Percentiles rank a stretch among this genome's conserved stretches.
phyloP scores from a whole-genome alignment of 1,140 invertebrate genomes.

The Anastrepha ludens region DNA sequence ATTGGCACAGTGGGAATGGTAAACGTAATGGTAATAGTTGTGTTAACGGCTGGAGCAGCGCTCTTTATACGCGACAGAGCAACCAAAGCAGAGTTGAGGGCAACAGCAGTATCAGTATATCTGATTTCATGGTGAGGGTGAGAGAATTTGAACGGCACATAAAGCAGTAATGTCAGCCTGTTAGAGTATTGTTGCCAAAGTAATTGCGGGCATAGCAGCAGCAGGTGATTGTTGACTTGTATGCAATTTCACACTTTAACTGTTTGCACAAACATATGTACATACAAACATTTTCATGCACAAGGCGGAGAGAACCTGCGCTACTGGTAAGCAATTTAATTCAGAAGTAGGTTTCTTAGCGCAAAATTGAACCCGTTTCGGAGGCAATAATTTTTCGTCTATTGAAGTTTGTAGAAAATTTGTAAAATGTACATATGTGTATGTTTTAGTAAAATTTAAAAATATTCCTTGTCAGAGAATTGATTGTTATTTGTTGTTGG shows the following conservation, averaged over 20 bases:
- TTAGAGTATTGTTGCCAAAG: not conserved
- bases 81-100: not conserved
- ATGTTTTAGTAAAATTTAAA: no score
- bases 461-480: no score
- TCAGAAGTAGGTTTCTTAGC: no score
- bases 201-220: conserved; percentile 18
- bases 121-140: not conserved
- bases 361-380: no score
- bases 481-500: no score
- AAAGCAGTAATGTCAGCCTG: not conserved
- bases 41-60: conserved; percentile 38
- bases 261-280: not conserved
- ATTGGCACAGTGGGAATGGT: not conserved
- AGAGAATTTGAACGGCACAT: not conserved
- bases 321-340: no score
- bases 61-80: not conserved
- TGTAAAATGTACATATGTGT: no score
- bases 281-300: not conserved
- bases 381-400: no score
- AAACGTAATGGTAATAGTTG: conserved; percentile 15
- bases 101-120: not conserved
- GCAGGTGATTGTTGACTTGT: not conserved
- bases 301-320: no score
- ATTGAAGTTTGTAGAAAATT: no score
- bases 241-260: conserved; percentile 4